These are phyloP conservation scores for Gasteruption jaculator DNA, from an alignment of 2,888 invertebrate species.

Conservation along the genomic window DNA sequence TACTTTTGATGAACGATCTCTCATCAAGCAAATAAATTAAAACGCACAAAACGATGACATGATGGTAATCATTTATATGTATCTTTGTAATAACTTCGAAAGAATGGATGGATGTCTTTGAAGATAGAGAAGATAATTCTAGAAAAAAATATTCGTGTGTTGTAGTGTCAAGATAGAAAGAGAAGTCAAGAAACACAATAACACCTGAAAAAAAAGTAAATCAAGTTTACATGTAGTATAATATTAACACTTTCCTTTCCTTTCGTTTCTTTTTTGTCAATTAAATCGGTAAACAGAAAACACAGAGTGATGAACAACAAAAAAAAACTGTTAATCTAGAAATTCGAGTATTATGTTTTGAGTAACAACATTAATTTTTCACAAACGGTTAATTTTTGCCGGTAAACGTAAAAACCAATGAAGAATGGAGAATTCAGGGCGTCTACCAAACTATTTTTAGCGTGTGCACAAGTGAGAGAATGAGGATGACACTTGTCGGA, in stretches of 20 bases:
- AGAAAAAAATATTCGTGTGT: no score
- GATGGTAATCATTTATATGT: slow-evolving; percentile 14
- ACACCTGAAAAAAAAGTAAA: slow-evolving; percentile 42
- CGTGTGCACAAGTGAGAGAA: no score
- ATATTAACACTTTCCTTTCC: no score
- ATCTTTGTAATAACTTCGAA: no score
- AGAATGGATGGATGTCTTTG: no score
- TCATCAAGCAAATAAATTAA: slow-evolving; percentile 44
- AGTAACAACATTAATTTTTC: slow-evolving; percentile 25
- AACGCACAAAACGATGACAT: slow-evolving; percentile 33
- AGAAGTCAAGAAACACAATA: slow-evolving; percentile 33
- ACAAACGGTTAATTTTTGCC: slow-evolving; percentile 4
- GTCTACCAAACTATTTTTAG: no score
- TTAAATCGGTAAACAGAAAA: slow-evolving; percentile 18
- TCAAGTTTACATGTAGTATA: slow-evolving; percentile 27
- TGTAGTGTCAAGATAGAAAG: no score
- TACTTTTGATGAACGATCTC: slow-evolving; percentile 13
- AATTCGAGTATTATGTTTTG: slow-evolving; percentile 26
- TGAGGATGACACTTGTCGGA: no score
- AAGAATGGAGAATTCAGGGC: no score
- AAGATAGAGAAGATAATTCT: no score
- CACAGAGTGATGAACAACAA: slow-evolving; percentile 19
- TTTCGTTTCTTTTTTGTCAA: slow-evolving; percentile 1
- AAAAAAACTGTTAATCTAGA: slow-evolving; percentile 19
- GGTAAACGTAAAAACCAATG: slow-evolving; percentile 3